phyloP scores from a whole-genome alignment of 2,797 vertebrate genomes.

The Muscicapa comitata region DNA sequence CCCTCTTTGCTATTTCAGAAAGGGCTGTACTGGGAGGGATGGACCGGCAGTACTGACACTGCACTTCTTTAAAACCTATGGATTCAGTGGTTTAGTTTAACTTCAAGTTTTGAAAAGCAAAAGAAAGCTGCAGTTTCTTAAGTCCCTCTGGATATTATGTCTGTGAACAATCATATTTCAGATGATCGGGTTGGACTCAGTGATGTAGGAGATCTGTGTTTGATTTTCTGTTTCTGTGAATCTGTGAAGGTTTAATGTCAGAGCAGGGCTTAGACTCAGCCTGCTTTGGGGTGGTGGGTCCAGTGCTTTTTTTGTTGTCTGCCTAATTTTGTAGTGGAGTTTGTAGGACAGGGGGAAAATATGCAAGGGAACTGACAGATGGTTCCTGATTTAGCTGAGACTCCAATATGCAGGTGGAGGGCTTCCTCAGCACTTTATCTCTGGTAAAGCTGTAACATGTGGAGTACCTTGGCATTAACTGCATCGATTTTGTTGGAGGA shows the following conservation, averaged over 20 bases:
- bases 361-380: constrained; percentile 39
- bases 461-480: neutral
- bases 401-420: neutral
- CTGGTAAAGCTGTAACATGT: neutral
- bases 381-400: constrained; percentile 47
- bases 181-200: neutral
- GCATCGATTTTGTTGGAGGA: neutral
- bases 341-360: neutral
- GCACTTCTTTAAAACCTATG: neutral
- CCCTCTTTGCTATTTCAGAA: neutral
- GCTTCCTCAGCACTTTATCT: constrained; percentile 15
- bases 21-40: neutral
- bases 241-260: neutral
- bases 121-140: neutral
- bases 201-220: neutral
- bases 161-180: neutral
- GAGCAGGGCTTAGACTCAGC: neutral
- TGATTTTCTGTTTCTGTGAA: neutral
- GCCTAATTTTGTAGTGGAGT: constrained; percentile 1
- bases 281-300: neutral
- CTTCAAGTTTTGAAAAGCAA: neutral
- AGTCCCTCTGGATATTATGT: neutral
- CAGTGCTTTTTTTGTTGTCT: neutral
- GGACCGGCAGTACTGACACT: neutral
- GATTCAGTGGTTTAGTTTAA: neutral